Conservation (phyloP, 2,888 invertebrate genomes). For the Xestia c-nigrum region DNA sequence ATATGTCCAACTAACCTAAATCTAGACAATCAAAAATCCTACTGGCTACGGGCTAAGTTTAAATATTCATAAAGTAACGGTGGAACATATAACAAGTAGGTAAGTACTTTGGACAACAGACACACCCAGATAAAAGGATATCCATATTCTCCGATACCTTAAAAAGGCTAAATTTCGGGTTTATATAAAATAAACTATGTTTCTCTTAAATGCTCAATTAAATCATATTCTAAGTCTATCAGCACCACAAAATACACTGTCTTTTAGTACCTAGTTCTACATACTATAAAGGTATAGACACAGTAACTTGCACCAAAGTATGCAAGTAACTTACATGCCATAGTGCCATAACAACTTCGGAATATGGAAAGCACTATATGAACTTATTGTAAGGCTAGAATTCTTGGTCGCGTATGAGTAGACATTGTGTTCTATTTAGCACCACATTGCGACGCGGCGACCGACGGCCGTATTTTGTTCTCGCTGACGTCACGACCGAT, state of each 20-base stretch:
- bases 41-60: neutral
- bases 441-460: no score
- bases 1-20: neutral
- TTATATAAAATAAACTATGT: neutral
- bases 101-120: neutral
- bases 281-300: neutral
- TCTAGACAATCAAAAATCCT: neutral
- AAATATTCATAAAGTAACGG: neutral
- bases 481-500: no score
- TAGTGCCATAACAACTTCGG: neutral
- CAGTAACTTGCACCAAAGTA: neutral
- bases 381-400: neutral
- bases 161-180: neutral
- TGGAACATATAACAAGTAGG: neutral
- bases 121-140: neutral
- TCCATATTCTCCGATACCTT: neutral
- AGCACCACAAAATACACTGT: neutral
- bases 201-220: neutral
- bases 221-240: conserved; percentile 1
- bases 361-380: neutral
- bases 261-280: neutral
- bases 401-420: no score
- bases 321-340: neutral
- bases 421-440: no score
- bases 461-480: no score